These are phyloP conservation scores for Tenualosa thibaudeaui DNA, from an alignment of 2,797 vertebrate genomes.

Conservation along the genomic window DNA sequence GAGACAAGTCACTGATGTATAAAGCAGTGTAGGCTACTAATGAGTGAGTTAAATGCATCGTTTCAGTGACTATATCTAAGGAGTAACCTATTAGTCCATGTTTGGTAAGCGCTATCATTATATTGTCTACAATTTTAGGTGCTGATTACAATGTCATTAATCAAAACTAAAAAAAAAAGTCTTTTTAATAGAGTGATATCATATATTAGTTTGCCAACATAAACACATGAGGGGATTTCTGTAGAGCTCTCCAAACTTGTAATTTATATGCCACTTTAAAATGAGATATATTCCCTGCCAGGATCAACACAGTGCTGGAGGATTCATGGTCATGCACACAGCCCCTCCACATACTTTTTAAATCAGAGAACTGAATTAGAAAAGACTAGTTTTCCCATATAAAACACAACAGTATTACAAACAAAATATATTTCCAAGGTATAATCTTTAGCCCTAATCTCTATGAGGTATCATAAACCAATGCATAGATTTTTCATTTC, in stretches of 20 bases:
- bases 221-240: background rate
- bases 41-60: background rate
- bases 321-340: background rate
- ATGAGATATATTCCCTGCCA: background rate
- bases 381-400: background rate
- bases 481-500: too few species aligned
- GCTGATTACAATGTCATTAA: background rate
- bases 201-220: background rate
- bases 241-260: background rate
- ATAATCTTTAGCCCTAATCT: background rate
- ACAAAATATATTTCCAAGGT: background rate
- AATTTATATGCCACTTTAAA: slow-evolving; percentile 2
- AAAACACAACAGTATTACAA: background rate
- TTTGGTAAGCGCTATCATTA: background rate
- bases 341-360: background rate
- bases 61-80: background rate
- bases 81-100: background rate
- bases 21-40: background rate
- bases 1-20: background rate
- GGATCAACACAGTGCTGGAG: background rate
- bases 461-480: background rate
- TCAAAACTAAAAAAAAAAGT: background rate
- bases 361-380: background rate
- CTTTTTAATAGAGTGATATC: background rate
- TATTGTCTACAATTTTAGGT: background rate